Percentiles rank a stretch among this genome's conserved stretches.
Conservation (phyloP, 2,888 invertebrate genomes). For the Rhamnusium bicolor region DNA sequence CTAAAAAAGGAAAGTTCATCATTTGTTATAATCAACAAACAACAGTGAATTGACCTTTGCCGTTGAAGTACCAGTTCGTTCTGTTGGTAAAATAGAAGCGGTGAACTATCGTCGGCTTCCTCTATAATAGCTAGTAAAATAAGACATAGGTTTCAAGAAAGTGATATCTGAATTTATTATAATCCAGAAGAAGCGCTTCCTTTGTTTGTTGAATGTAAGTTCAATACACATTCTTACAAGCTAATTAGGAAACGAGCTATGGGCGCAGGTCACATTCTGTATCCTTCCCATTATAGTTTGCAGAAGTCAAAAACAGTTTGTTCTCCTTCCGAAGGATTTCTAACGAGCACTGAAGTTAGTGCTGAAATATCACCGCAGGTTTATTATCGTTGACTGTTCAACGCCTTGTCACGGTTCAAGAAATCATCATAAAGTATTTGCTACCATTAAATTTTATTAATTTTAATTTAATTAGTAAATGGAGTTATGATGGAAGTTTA, state of each 20-base stretch:
- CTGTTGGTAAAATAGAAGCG: not conserved
- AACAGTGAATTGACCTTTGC: not conserved
- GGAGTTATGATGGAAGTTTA: not conserved
- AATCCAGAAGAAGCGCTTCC: not conserved
- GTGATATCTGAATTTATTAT: too few species aligned
- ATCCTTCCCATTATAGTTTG: not conserved
- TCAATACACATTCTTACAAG: not conserved
- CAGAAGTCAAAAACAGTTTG: not conserved
- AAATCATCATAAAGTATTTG: not conserved
- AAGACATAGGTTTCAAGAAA: too few species aligned
- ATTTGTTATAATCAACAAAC: too few species aligned
- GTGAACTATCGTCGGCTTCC: not conserved
- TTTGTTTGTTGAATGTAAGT: not conserved
- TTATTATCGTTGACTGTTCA: not conserved
- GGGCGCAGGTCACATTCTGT: not conserved
- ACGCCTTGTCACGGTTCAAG: not conserved
- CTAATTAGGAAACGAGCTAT: not conserved
- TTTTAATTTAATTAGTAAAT: not conserved
- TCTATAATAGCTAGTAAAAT: too few species aligned
- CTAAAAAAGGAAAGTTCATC: too few species aligned
- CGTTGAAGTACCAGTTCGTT: not conserved
- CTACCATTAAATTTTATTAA: too few species aligned
- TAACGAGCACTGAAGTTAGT: not conserved
- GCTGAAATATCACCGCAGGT: not conserved
- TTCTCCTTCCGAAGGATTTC: not conserved